Evolutionary conservation across 2,888 invertebrate genomes (phyloP).

Genomic region (Eupeodes latifasciatus): DNA sequence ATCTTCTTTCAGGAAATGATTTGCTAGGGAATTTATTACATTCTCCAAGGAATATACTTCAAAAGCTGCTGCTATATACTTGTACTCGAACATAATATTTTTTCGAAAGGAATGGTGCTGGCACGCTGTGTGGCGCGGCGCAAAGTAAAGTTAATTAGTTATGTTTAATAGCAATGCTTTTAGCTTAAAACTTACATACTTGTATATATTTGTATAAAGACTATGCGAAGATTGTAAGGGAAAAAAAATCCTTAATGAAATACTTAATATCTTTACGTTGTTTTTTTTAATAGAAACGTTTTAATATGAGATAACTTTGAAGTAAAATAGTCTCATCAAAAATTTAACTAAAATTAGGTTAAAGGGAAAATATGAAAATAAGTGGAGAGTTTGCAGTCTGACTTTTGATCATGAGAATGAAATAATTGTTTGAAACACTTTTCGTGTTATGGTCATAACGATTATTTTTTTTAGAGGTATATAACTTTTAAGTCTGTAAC

Average conservation of each 20-base stretch:
- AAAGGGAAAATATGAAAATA: background rate
- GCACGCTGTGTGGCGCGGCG: background rate
- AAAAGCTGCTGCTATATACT: conserved; percentile 26
- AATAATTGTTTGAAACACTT: too few species aligned
- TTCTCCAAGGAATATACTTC: conserved; percentile 22
- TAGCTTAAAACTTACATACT: background rate
- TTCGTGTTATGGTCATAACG: too few species aligned
- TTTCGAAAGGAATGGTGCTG: background rate
- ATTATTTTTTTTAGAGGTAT: too few species aligned
- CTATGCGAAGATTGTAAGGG: background rate
- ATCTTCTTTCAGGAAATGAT: conserved; percentile 13
- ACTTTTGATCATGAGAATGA: background rate
- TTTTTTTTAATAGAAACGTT: conserved; percentile 29
- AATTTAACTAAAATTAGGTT: background rate
- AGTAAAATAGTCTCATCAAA: conserved; percentile 1
- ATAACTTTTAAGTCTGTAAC: too few species aligned
- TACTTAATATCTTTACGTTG: conserved; percentile 27
- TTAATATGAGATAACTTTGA: conserved; percentile 1
- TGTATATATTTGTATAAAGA: too few species aligned
- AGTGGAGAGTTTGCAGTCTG: background rate
- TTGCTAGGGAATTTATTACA: conserved; percentile 47
- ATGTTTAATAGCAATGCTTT: conserved; percentile 20
- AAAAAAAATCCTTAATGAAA: conserved; percentile 14
- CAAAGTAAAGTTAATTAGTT: conserved; percentile 31
- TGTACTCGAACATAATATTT: background rate